Base-by-base conservation (phyloP, 2,797 vertebrate species). In the Acrossocheilus fasciatus region DNA sequence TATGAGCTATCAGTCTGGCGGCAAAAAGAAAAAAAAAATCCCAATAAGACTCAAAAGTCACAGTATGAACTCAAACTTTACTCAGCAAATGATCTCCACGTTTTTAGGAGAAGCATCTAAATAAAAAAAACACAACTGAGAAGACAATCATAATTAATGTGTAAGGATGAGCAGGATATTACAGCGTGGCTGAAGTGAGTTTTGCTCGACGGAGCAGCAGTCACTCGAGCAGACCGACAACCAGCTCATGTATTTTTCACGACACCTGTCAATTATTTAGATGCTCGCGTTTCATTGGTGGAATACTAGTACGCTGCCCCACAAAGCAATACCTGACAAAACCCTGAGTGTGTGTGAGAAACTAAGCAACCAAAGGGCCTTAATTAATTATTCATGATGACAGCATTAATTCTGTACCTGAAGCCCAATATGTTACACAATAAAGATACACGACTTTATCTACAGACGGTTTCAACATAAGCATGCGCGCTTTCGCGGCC, bases 211-310 rank as follows among this genome's bases (percentile, higher is more conserved):
- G 47, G 34, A 73, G 14, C 50, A n/a, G 52, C 39, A 23, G 68
- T 80, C 52, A 86, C 69, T 74, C 54, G 69, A 81, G 81, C 74
- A 78, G 47, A 47, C 23, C 20, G 4, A 47, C 72, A 14, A 6
- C 59, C 18, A 26, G 14, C 41, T 79, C 54, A 79, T 87, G 52
- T 50, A 79, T 87, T 59, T 69, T 83, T 87, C 39, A 83, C 54
- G 10, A 64, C n/a, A 47, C 4, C 52, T 1, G 39, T 88, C 84
- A 86, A 89, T 90, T 64, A 89, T 90, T 90, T 23, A 88, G 74
- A 30, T 11, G 41, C 74, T 87, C 20, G 20, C 81, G 52, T 54
- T 81, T 87, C 75, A 86, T 87, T 79, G 74, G 81, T 83, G 80
- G 85, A 88, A 83, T 81, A 68, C 45, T 74, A 78, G 81, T 43